Percentiles rank a stretch among this genome's conserved stretches.
Conservation (phyloP, 2,888 invertebrate species). For the Brachylomia viminalis region DNA sequence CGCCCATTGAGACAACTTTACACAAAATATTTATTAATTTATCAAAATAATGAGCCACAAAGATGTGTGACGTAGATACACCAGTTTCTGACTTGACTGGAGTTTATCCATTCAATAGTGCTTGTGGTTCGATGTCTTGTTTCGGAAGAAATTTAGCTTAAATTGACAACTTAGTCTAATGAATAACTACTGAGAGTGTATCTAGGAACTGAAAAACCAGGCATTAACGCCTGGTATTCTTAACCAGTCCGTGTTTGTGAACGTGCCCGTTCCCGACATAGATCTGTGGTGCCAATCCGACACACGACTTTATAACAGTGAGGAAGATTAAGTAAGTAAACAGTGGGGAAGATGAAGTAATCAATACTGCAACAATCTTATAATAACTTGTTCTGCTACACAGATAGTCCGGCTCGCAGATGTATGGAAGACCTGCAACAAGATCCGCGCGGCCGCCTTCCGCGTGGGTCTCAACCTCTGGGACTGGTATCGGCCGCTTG, state of each 20-base stretch:
- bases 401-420: slow-evolving; percentile 91
- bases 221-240: background rate
- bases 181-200: background rate
- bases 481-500: slow-evolving; percentile 92
- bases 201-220: background rate
- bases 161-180: background rate
- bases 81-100: background rate
- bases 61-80: no score
- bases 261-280: no score
- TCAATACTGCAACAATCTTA: background rate
- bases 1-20: background rate
- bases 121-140: background rate
- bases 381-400: slow-evolving; percentile 17
- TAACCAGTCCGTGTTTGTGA: background rate
- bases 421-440: slow-evolving; percentile 95
- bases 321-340: background rate
- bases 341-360: background rate
- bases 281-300: no score
- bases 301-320: background rate
- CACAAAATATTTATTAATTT: background rate
- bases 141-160: background rate
- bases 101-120: background rate
- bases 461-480: slow-evolving; percentile 93
- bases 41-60: background rate
- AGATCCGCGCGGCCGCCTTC: slow-evolving; percentile 94